Conservation (phyloP, 1,140 invertebrate species). For the Drosophila tani region DNA sequence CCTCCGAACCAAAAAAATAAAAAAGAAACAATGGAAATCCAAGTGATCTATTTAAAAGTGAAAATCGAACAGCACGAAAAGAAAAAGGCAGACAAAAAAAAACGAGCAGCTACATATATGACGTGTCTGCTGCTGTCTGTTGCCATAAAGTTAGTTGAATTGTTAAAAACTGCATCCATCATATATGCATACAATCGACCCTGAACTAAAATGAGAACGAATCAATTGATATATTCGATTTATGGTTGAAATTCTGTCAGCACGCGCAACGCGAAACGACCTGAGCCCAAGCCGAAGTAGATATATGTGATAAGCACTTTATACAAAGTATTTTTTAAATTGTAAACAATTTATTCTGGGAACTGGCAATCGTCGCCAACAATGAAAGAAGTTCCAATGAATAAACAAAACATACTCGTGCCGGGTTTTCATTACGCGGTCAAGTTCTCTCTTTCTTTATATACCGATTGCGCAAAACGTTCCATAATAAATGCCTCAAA, state of each 20-base stretch:
- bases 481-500: not conserved
- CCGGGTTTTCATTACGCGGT: constrained; percentile 24
- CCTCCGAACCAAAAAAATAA: constrained; percentile 3
- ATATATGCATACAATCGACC: constrained; percentile 19
- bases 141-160: constrained; percentile 12
- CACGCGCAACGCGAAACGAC: not conserved
- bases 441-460: constrained; percentile 13
- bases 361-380: not conserved
- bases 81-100: not conserved
- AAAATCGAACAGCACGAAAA: constrained; percentile 20
- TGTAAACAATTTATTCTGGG: constrained; percentile 23
- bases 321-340: not conserved
- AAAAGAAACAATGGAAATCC: constrained; percentile 18
- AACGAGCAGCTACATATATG: not conserved
- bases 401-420: constrained; percentile 19
- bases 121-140: constrained; percentile 2
- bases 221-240: constrained; percentile 22
- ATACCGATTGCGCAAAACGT: not conserved
- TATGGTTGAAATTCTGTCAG: constrained; percentile 22
- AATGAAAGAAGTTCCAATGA: constrained; percentile 21
- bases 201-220: constrained; percentile 30
- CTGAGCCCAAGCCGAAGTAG: not conserved
- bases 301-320: not conserved
- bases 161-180: constrained; percentile 29
- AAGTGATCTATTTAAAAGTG: constrained; percentile 41